These are phyloP conservation scores for Urophycis tenuis DNA, from an alignment of 2,797 vertebrate species.

Conservation along the genomic window DNA sequence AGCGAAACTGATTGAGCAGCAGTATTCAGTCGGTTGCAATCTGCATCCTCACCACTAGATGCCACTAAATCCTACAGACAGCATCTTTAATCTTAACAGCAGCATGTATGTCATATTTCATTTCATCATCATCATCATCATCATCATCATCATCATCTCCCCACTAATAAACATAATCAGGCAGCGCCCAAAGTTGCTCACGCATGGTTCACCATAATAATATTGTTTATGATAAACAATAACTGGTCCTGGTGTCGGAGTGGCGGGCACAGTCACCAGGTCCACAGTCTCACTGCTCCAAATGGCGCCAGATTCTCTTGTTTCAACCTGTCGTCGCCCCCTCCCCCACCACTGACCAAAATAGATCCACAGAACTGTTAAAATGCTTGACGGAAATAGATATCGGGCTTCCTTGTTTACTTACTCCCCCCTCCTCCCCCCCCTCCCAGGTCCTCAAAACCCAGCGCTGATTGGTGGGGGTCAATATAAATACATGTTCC, in stretches of 20 bases:
- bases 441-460: conserved; percentile 17
- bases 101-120: too few relatives aligned
- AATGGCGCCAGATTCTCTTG: conserved; percentile 40
- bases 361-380: conserved; percentile 33
- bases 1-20: too few relatives aligned
- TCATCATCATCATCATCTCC: background rate
- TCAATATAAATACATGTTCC: conserved; percentile 29
- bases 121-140: too few relatives aligned
- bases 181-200: background rate
- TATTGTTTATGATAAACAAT: background rate
- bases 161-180: background rate
- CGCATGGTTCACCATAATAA: too few relatives aligned
- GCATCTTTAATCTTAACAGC: too few relatives aligned
- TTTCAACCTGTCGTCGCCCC: conserved; percentile 20
- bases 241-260: too few relatives aligned
- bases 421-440: conserved; percentile 24
- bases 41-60: too few relatives aligned
- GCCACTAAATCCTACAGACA: too few relatives aligned
- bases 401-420: conserved; percentile 43
- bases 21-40: too few relatives aligned
- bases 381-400: conserved; percentile 43
- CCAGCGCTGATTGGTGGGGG: conserved; percentile 15
- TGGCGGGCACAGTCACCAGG: conserved; percentile 5
- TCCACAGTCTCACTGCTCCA: conserved; percentile 25
- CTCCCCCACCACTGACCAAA: conserved; percentile 39